Percentiles rank a stretch among this genome's conserved stretches.
phyloP scores from a whole-genome alignment of 2,113 vertebrate species.

The Percopsis transmontana region DNA sequence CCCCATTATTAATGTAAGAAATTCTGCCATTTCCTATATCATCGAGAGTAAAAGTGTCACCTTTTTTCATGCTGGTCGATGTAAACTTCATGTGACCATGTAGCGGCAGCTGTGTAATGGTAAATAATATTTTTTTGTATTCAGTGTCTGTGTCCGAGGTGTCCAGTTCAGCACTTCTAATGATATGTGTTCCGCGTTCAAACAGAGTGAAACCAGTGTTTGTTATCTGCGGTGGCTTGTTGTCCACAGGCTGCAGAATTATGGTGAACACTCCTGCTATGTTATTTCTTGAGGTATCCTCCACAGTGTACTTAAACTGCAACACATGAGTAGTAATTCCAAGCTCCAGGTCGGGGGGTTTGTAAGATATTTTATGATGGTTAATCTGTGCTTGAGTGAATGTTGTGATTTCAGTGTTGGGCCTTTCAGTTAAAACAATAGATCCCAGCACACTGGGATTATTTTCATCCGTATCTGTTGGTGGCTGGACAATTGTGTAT shows the following conservation, averaged over 20 bases:
- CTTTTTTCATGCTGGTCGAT: conserved; percentile 78
- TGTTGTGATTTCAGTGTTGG: conserved; percentile 79
- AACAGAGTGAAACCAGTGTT: conserved; percentile 88
- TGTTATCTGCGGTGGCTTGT: conserved; percentile 91
- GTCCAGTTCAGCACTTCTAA: conserved; percentile 83
- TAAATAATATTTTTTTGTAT: conserved; percentile 82
- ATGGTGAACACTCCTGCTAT: conserved; percentile 85
- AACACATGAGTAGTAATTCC: conserved; percentile 88
- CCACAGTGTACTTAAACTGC: conserved; percentile 89
- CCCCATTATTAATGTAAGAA: conserved; percentile 85
- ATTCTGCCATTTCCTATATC: conserved; percentile 85
- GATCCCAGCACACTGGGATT: conserved; percentile 79
- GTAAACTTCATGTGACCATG: conserved; percentile 83
- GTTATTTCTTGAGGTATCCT: conserved; percentile 85
- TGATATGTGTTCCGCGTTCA: conserved; percentile 82
- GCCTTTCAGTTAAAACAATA: conserved; percentile 88
- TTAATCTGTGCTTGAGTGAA: conserved; percentile 98
- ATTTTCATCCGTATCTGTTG: conserved; percentile 88
- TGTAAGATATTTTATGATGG: conserved; percentile 93
- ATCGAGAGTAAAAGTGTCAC: conserved; percentile 81
- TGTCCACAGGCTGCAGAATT: conserved; percentile 90
- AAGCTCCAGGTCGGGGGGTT: conserved; percentile 87
- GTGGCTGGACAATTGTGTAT: conserved; percentile 84
- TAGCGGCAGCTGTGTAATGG: conserved; percentile 82
- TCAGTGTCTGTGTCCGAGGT: conserved; percentile 89